Conservation (phyloP, 37 sponge, comb jelly and placozoan genomes). For the Cladorhizidae sp. region DNA sequence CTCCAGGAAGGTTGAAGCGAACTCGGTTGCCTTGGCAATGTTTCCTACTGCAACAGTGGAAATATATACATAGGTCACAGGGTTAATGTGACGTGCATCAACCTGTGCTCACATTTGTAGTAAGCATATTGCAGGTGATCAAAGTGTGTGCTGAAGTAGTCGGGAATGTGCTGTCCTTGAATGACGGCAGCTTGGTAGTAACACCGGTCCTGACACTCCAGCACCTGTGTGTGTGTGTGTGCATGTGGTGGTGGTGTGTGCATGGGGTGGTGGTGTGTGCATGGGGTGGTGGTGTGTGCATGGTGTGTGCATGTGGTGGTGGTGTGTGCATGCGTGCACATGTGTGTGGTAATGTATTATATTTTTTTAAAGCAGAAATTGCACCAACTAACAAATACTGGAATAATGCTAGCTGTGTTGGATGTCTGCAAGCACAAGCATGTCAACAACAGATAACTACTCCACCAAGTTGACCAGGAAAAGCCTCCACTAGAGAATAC, state of each 20-base stretch:
- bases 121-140: slow-evolving; percentile 68
- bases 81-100: neutral
- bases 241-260: too few relatives aligned
- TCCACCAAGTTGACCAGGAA: too few relatives aligned
- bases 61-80: neutral
- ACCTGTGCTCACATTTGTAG: slow-evolving; percentile 47
- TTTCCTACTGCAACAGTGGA: slow-evolving; percentile 35
- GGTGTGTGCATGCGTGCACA: neutral
- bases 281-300: too few relatives aligned
- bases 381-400: too few relatives aligned
- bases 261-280: too few relatives aligned
- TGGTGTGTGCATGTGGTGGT: neutral
- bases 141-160: slow-evolving; percentile 37
- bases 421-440: too few relatives aligned
- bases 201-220: slow-evolving; percentile 54
- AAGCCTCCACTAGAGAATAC: too few relatives aligned
- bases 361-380: too few relatives aligned
- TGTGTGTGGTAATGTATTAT: too few relatives aligned
- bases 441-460: too few relatives aligned
- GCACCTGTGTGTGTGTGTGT: slow-evolving; percentile 8
- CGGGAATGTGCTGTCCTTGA: slow-evolving; percentile 6
- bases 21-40: slow-evolving; percentile 39
- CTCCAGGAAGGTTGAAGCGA: slow-evolving; percentile 49
- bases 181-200: slow-evolving; percentile 26
- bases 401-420: too few relatives aligned